phyloP scores from a whole-genome alignment of 2,797 vertebrate species.

The Eospalax fontanierii region DNA sequence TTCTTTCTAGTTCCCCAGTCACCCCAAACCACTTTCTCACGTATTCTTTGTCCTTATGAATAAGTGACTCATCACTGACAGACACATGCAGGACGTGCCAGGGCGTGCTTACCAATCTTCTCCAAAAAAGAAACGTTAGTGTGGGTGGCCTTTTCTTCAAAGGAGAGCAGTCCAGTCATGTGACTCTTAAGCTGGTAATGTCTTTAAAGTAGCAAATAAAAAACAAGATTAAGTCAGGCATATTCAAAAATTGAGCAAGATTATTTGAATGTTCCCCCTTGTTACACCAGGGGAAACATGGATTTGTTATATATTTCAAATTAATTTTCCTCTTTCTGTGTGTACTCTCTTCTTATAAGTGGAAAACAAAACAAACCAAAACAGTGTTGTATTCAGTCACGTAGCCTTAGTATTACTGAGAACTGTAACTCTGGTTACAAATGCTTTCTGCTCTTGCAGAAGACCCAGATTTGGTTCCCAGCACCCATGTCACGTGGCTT shows the following conservation, averaged over 20 bases:
- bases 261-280: background rate
- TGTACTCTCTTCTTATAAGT: background rate
- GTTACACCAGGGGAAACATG: background rate
- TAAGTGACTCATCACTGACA: background rate
- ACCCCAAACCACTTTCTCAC: background rate
- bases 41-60: background rate
- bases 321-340: background rate
- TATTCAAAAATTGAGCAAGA: background rate
- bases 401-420: background rate
- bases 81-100: fast-evolving
- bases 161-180: background rate
- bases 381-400: background rate
- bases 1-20: background rate
- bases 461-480: background rate
- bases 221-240: background rate
- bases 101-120: background rate
- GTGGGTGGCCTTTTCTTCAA: background rate
- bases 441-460: background rate
- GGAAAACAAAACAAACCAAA: background rate
- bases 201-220: background rate
- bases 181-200: background rate
- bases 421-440: background rate
- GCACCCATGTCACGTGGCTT: background rate
- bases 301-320: background rate
- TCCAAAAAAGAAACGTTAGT: background rate